phyloP scores from a whole-genome alignment of 2,888 invertebrate species.

The Sphaerophoria rueppellii region DNA sequence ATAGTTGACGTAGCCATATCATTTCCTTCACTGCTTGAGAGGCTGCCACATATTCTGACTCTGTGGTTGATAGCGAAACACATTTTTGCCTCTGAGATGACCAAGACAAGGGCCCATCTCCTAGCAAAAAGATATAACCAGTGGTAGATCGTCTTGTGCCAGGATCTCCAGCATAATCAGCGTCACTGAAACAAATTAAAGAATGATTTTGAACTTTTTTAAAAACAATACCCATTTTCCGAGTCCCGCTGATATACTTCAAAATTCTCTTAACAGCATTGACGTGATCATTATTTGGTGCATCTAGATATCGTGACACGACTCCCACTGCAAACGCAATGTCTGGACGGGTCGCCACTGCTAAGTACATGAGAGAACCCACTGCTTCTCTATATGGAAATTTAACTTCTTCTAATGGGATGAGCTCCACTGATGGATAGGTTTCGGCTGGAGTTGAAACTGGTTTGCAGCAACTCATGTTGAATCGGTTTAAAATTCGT shows the following conservation, averaged over 20 bases:
- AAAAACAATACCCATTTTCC: constrained; percentile 35
- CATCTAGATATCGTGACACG: constrained; percentile 44
- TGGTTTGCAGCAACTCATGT: constrained; percentile 58
- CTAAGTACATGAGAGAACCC: constrained; percentile 69
- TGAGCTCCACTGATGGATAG: not conserved
- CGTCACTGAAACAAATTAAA: constrained; percentile 54
- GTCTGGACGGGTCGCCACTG: constrained; percentile 69
- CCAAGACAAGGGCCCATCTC: constrained; percentile 34
- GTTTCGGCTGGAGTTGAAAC: constrained; percentile 67
- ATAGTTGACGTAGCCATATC: constrained; percentile 42
- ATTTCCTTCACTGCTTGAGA: constrained; percentile 49
- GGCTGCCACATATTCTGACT: constrained; percentile 56
- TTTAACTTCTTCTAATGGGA: constrained; percentile 54
- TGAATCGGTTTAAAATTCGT: constrained; percentile 64
- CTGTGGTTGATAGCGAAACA: constrained; percentile 46
- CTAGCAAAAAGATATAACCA: constrained; percentile 47
- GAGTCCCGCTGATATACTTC: constrained; percentile 41
- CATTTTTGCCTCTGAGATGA: constrained; percentile 50
- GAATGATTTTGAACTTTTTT: constrained; percentile 17
- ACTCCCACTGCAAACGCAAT: constrained; percentile 67
- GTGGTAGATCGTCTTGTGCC: constrained; percentile 60
- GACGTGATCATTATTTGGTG: constrained; percentile 18
- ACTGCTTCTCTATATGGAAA: constrained; percentile 72
- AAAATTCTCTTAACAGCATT: constrained; percentile 40
- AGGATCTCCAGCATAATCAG: constrained; percentile 58